These are phyloP conservation scores for Luidia sarsii DNA, from an alignment of 53 echinoderm and acorn worm species.

Conservation along the genomic window DNA sequence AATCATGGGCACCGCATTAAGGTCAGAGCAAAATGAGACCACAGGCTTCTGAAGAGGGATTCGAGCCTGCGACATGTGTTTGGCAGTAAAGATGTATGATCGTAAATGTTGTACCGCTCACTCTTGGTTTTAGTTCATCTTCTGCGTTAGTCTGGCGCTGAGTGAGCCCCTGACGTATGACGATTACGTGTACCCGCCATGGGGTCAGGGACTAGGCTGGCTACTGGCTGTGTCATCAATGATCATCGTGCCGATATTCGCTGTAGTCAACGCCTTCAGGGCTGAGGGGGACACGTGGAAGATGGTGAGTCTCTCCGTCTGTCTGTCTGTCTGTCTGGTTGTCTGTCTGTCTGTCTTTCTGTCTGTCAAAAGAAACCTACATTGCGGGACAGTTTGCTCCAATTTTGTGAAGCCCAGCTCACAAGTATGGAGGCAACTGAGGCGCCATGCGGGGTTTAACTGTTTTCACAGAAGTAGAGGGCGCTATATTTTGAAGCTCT, in stretches of 20 bases:
- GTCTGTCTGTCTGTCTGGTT: no score
- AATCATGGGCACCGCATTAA: no score
- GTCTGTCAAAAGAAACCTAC: not conserved
- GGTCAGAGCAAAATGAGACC: no score
- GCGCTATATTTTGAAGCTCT: no score
- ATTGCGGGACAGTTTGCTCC: not conserved
- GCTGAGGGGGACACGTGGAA: conserved; percentile 32
- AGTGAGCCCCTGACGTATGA: conserved; percentile 60
- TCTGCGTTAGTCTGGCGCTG: conserved; percentile 64
- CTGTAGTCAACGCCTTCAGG: conserved; percentile 31
- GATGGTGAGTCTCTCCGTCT: conserved; percentile 33
- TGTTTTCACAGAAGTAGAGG: no score
- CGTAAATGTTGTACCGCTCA: no score
- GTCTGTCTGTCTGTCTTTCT: no score
- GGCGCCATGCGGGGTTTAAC: no score
- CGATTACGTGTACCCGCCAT: conserved; percentile 72
- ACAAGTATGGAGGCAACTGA: no score
- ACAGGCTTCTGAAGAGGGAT: no score
- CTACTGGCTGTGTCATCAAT: conserved; percentile 66
- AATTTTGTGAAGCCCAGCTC: not conserved
- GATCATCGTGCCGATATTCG: conserved; percentile 66
- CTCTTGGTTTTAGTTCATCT: conserved; percentile 80
- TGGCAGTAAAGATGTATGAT: no score
- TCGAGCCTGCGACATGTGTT: no score
- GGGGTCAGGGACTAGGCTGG: conserved; percentile 87